These are phyloP conservation scores for Trypoxylon attenuatum DNA, from an alignment of 2,888 invertebrate species.

Conservation along the genomic window DNA sequence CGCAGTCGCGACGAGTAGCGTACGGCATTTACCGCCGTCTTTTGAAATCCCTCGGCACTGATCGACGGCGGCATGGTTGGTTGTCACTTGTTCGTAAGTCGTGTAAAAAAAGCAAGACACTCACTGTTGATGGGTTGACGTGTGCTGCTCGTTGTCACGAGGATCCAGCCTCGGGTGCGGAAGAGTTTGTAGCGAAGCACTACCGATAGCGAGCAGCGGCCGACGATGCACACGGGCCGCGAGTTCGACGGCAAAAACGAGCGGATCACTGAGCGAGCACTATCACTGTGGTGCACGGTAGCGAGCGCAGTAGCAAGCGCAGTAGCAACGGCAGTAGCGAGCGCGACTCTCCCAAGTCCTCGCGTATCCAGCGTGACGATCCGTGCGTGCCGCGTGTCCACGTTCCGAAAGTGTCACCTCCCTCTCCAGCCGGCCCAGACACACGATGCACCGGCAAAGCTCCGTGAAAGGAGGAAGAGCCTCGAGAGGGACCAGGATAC, in stretches of 20 bases:
- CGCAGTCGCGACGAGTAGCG: constrained; percentile 19
- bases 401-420: constrained; percentile 58
- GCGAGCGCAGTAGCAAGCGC: constrained; percentile 39
- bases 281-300: constrained; percentile 47
- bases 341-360: constrained; percentile 40
- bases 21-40: constrained; percentile 24
- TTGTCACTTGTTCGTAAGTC: background rate
- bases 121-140: no score
- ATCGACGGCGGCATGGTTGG: constrained; percentile 18
- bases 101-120: no score
- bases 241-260: background rate
- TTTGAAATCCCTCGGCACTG: constrained; percentile 25
- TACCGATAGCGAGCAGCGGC: no score
- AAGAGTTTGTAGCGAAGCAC: no score
- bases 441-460: constrained; percentile 53
- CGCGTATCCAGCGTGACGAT: constrained; percentile 51
- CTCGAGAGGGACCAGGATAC: constrained; percentile 43
- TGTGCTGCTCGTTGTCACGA: background rate
- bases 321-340: constrained; percentile 40
- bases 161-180: no score
- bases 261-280: constrained; percentile 21
- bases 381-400: constrained; percentile 58
- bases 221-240: background rate
- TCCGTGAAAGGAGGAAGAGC: constrained; percentile 59
- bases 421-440: constrained; percentile 30